Evolutionary conservation across 2,113 vertebrate species (phyloP).

Genomic region (Prionailurus bengalensis): DNA sequence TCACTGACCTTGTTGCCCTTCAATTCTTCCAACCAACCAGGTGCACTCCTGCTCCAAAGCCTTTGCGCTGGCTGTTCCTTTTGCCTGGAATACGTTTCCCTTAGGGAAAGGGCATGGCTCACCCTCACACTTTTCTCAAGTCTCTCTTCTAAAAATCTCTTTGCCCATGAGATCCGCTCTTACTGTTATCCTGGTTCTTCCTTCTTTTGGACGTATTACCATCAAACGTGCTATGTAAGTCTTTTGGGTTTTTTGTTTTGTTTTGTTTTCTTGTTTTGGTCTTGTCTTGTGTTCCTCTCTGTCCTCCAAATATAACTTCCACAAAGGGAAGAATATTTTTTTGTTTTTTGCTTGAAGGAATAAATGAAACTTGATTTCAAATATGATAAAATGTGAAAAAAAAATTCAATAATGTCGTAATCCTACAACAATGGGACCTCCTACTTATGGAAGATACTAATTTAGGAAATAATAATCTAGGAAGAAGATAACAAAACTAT

Average conservation of each 20-base stretch:
- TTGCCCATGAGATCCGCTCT: neutral
- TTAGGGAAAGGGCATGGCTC: neutral
- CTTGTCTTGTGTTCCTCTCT: neutral
- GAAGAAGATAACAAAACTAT: neutral
- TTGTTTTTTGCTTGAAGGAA: neutral
- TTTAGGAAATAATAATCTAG: conserved; percentile 51
- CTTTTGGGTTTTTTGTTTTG: neutral
- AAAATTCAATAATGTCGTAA: neutral
- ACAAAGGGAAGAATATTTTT: neutral
- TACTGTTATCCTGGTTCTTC: neutral
- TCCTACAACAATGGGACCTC: neutral
- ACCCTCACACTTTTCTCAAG: neutral
- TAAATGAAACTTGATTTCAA: neutral
- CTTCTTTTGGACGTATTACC: neutral
- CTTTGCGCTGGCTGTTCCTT: neutral
- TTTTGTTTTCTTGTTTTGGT: neutral
- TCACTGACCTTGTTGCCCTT: neutral
- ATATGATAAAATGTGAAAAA: neutral
- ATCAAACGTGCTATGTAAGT: neutral
- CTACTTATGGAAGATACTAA: neutral
- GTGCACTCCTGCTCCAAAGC: neutral
- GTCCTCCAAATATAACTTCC: neutral
- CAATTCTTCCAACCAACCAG: neutral
- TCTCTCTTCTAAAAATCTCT: neutral
- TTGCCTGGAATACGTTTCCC: neutral